Evolutionary conservation across 2,797 vertebrate species (phyloP), one percentile per base, ranked within the genome.

Genomic region (Fundulus diaphanus): DNA sequence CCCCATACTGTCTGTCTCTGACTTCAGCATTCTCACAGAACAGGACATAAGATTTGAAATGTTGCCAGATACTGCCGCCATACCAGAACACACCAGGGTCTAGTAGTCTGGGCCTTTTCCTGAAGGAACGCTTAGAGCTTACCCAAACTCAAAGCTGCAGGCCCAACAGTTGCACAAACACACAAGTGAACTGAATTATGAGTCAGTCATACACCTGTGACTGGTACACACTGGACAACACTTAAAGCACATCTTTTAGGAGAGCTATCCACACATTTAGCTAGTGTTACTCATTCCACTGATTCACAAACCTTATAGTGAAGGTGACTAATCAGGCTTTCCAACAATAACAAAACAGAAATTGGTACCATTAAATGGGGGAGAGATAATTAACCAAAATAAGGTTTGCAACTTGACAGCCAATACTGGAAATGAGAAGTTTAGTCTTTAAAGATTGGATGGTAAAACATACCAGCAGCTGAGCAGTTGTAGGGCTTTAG

Each of bases 401-500:
- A 56, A 54, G 12, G 54, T 51, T 27, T 63, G 22, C 33, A 35
- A 63, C 42, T 66, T 15, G n/a, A 66, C 27, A 40, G 22, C 11
- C 61, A 35, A 24, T 7, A 33, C 15, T 59, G 29, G 3, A 16
- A 18, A 29, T 59, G 20, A 33, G 3, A 29, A 31, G 31, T 44
- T 44, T 7, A 9, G 12, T 7, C 42, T 44, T 44, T 9, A 44
- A 63, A 63, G 33, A 63, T 37, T 37, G 33, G 33, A 20, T 35
- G 20, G 27, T 11, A 24, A 12, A 37, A 59, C 9, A 7, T 63
- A 63, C 33, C 33, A 22, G 59, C 33, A 37, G 31, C 22, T 22
- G 37, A 42, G 37, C 37, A 42, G 63, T n/a, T 74, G 57, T 56
- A 9, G 7, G 69, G 69, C 46, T 72, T 81, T 72, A 11, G 57